phyloP scores from a whole-genome alignment of 2,797 vertebrate genomes.

The Sebastes trivittatus region DNA sequence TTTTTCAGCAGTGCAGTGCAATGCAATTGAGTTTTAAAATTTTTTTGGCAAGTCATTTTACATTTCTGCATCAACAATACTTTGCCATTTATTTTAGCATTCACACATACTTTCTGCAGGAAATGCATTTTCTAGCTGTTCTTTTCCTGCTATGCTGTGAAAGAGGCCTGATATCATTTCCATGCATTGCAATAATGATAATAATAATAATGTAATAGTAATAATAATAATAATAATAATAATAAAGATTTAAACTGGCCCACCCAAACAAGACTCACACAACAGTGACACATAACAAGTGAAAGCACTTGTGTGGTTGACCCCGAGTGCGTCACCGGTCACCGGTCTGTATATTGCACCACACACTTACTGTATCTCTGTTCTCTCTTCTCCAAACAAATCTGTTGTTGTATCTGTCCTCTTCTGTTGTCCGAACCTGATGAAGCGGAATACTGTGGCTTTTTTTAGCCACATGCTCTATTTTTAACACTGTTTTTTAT shows the following conservation, averaged over 20 bases:
- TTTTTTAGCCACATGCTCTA: slow-evolving; percentile 20
- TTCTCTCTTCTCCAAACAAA: not conserved
- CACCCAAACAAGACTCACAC: not conserved
- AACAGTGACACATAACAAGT: not conserved
- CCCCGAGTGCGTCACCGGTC: not conserved
- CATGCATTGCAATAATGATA: too few relatives aligned
- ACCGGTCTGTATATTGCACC: not conserved
- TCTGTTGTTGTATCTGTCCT: not conserved
- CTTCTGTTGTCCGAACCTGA: slow-evolving; percentile 2
- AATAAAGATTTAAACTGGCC: not conserved
- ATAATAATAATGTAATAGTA: too few relatives aligned
- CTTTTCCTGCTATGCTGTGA: not conserved
- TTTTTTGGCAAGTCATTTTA: too few relatives aligned
- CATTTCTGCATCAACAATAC: too few relatives aligned
- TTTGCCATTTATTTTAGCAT: too few relatives aligned
- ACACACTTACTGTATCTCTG: not conserved
- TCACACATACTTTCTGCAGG: too few relatives aligned
- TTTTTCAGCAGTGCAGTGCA: too few relatives aligned
- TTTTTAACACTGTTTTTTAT: slow-evolving; percentile 36
- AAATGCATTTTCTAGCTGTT: not conserved
- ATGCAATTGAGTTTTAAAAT: too few relatives aligned
- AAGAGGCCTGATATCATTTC: not conserved
- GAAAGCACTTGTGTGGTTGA: not conserved
- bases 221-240: not conserved
- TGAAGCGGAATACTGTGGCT: slow-evolving; percentile 1